phyloP scores from a whole-genome alignment of 2,113 vertebrate species.

The Myrmophylax atrothorax region DNA sequence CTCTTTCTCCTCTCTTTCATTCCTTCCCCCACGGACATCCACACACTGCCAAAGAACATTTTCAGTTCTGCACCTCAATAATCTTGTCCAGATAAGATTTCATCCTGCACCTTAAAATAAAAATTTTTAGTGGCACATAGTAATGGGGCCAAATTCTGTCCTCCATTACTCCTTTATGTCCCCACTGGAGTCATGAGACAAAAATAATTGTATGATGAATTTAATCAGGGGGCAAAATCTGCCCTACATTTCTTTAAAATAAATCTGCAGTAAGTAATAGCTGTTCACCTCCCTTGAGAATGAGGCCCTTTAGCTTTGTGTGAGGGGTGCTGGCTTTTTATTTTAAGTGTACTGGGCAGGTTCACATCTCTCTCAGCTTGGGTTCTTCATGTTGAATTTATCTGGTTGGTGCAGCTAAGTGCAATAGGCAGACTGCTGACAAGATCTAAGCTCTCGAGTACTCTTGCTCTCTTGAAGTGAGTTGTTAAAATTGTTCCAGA shows the following conservation, averaged over 20 bases:
- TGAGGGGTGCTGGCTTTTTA: not conserved
- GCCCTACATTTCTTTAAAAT: slow-evolving; percentile 41
- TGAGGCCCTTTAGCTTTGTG: not conserved
- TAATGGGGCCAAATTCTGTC: not conserved
- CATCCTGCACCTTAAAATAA: slow-evolving; percentile 23
- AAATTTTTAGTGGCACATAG: not conserved
- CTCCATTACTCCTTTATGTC: not conserved
- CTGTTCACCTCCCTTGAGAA: not conserved
- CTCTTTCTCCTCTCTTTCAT: not conserved
- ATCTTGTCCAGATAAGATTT: not conserved
- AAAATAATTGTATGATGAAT: slow-evolving; percentile 12
- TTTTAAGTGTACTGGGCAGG: not conserved
- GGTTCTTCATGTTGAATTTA: not conserved
- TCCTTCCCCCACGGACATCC: not conserved
- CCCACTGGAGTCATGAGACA: not conserved
- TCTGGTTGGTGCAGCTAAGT: not conserved
- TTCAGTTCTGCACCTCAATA: not conserved
- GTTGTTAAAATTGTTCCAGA: slow-evolving; percentile 13
- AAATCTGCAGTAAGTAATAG: not conserved
- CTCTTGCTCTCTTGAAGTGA: not conserved
- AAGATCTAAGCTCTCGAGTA: not conserved
- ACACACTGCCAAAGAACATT: not conserved
- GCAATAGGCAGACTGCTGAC: slow-evolving; percentile 7
- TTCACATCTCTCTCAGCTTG: not conserved
- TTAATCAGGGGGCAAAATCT: not conserved